Evolutionary conservation across 2,113 vertebrate species (phyloP).

Genomic region (Struthio camelus): DNA sequence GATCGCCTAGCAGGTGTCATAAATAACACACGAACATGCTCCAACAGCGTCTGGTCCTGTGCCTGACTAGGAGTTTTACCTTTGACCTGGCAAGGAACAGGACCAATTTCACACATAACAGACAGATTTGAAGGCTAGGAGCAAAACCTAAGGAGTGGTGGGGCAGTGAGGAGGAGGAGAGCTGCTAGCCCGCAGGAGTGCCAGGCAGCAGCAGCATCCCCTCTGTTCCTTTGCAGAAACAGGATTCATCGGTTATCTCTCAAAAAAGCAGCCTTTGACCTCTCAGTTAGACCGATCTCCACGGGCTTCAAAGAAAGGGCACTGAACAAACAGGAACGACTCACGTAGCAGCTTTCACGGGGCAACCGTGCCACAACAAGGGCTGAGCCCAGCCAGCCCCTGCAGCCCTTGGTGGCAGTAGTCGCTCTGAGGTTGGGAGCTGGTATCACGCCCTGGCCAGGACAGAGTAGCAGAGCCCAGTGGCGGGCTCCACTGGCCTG

Average conservation of each 20-base stretch:
- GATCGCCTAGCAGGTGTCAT: neutral
- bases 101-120: neutral
- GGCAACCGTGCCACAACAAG: neutral
- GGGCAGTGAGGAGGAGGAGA: neutral
- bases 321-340: neutral
- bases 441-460: neutral
- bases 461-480: no score
- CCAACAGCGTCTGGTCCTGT: neutral
- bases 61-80: neutral
- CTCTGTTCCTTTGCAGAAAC: neutral
- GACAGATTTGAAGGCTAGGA: neutral
- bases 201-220: no score
- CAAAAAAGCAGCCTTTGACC: neutral
- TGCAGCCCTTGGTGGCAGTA: no score
- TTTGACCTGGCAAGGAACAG: neutral
- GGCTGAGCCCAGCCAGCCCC: neutral
- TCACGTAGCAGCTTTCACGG: neutral
- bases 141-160: neutral
- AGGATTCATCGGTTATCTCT: neutral
- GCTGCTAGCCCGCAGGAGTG: no score
- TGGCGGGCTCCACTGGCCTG: no score
- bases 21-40: neutral
- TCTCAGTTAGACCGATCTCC: neutral
- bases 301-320: neutral
- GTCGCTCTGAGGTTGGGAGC: neutral